Evolutionary conservation across 2,113 vertebrate genomes (phyloP), one percentile per base, ranked within the genome.

Genomic region (Neotoma lepida): DNA sequence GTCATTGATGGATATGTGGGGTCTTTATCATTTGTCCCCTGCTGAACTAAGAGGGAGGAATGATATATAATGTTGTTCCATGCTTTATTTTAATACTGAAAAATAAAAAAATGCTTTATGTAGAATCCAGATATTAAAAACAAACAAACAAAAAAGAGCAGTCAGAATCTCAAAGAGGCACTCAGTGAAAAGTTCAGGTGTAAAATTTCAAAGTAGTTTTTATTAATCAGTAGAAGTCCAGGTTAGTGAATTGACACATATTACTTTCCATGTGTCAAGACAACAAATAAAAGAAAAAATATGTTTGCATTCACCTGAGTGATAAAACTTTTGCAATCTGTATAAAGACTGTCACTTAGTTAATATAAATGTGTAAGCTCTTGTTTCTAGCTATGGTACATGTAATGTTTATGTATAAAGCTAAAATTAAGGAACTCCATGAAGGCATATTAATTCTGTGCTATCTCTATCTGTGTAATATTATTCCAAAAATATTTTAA

Each of bases 401-500:
- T 1, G 35, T 46, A 6, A 70, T 44, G 14, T 9, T 82, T 26
- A 13, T 41, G 12, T 2, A 66, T 58, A 18, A 71, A 84, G 64
- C 15, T 51, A 66, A 91, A 46, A 77, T 61, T 61, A 89, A 26
- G 1, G 17, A 30, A 30, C 5, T 35, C 2, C 0, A 12, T 35
- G 68, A 88, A 86, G 4, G 22, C 2, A 82, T 0, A 63, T 4
- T 39, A 64, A 66, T 17, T 49, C 26, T 61, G 1, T 14, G 63
- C 2, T 87, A 18, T 54, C 14, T 77, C 56, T 89, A 2, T 33
- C 51, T 1, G 30, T 58, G 15, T 46, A 54, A 68, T 89, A 35
- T 61, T 91, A 41, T 61, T 82, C 20, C 87, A 87, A 91, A 74
- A 82, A 87, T 33, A 74, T 81, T 86, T 88, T 3, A 39, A 90